Evolutionary conservation across 2,888 invertebrate species (phyloP), one percentile per base, ranked within the genome.

Genomic region (Tricholauxania praeusta): DNA sequence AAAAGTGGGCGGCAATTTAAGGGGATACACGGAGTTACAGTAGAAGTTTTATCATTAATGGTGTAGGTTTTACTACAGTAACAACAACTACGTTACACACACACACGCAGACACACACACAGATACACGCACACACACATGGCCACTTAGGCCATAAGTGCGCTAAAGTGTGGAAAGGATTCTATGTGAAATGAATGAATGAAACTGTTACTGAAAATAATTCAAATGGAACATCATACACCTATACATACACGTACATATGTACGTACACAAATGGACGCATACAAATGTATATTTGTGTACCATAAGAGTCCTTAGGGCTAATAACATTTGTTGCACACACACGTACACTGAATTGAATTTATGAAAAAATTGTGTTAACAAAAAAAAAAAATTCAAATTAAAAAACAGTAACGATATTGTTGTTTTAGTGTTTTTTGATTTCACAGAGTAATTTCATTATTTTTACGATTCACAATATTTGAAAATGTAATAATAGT

Each of bases 261-360:
- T 39, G 5, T 10, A 39, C 39, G 39, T 39, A 10, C 1, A 39
- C 0, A 39, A 1, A 39, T 39, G 39, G 7, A 10, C 10, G 10
- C 15, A 17, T 3, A 63, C 39, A 47, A 39, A 48, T 39, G 19
- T 10, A 6, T 17, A 12, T 6, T 28, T 17, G 12, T 19, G 57
- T 19, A 6, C 12, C 7, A 10, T 10, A 53, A 73, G 64, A 66
- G 73, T 53, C 71, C 73, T 71, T 71, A 53, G 60, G 55, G 73
- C 73, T 73, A 73, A 71, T 73, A 71, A 70, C 60, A 66, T 60
- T 62, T 22, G 28, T 47, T 32, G 39, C 51, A 47, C 63, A 71
- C 52, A 53, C 53, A 28, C 53, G 32, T 39, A 39, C 14, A 57
- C 57, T 57, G 2, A 28, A 57, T 28, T 15, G 22, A 28, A 57